Conservation (phyloP, 2,888 invertebrate genomes). For the Diadromus collaris region DNA sequence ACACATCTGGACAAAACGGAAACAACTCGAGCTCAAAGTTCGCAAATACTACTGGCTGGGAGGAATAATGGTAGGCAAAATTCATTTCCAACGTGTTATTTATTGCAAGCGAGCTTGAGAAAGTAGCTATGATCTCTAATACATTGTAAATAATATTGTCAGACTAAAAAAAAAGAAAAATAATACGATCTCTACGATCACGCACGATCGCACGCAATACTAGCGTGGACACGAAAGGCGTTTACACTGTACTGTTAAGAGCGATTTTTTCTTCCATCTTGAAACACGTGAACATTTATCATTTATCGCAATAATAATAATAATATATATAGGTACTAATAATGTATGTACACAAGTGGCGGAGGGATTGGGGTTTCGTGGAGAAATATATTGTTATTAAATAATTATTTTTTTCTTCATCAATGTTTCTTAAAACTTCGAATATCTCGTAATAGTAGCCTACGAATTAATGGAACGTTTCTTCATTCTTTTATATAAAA, state of each 20-base stretch:
- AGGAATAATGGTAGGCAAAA: not conserved
- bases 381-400: conserved; percentile 64
- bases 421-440: conserved; percentile 71
- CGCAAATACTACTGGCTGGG: too few relatives aligned
- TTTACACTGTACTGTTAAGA: conserved; percentile 53
- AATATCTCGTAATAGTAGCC: conserved; percentile 70
- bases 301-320: conserved; percentile 28
- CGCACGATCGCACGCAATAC: conserved; percentile 66
- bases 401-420: conserved; percentile 51
- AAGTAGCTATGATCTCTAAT: conserved; percentile 78
- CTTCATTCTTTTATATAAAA: conserved; percentile 69
- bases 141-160: conserved; percentile 77
- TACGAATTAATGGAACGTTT: conserved; percentile 74
- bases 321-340: conserved; percentile 55
- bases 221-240: conserved; percentile 60
- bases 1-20: too few relatives aligned
- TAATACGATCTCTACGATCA: conserved; percentile 57
- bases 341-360: conserved; percentile 64
- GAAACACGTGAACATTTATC: conserved; percentile 36
- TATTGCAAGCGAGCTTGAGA: conserved; percentile 79
- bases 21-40: too few relatives aligned
- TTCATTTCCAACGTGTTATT: conserved; percentile 77
- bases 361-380: conserved; percentile 60
- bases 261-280: conserved; percentile 32
- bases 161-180: conserved; percentile 66